Evolutionary conservation across 2,888 invertebrate species (phyloP).

Genomic region (Caenorhabditis macrosperma): DNA sequence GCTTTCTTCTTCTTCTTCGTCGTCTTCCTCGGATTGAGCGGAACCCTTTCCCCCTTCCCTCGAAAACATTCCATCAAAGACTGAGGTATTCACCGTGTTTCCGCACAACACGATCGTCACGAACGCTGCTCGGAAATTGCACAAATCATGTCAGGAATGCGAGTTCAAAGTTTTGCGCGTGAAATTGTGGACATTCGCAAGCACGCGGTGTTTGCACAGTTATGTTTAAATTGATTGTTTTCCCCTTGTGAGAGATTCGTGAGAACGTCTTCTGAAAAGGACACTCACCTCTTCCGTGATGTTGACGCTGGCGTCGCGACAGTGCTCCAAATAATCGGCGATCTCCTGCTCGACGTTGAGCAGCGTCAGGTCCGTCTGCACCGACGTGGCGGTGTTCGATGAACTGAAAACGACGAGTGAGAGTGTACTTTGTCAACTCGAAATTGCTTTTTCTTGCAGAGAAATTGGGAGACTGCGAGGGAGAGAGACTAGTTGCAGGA

Average conservation of each 20-base stretch:
- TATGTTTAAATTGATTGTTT: no score
- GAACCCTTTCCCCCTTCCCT: constrained; percentile 19
- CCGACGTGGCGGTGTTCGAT: constrained; percentile 61
- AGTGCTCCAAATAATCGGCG: constrained; percentile 61
- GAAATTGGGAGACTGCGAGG: background rate
- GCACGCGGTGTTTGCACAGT: no score
- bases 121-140: no score
- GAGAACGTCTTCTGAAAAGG: no score
- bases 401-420: constrained; percentile 42
- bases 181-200: no score
- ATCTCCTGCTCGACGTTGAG: constrained; percentile 66
- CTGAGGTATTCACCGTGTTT: no score
- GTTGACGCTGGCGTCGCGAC: constrained; percentile 52
- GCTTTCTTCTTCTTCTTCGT: constrained; percentile 15
- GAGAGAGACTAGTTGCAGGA: constrained; percentile 4
- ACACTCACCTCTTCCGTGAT: constrained; percentile 61
- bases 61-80: constrained; percentile 10
- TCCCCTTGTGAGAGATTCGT: no score
- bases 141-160: no score
- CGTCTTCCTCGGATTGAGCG: constrained; percentile 8
- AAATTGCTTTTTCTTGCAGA: background rate
- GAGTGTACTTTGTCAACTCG: background rate
- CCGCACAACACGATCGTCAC: no score
- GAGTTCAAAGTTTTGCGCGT: no score
- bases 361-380: constrained; percentile 67